phyloP scores from a whole-genome alignment of 2,888 invertebrate genomes.

The Quadroppia sp. region DNA sequence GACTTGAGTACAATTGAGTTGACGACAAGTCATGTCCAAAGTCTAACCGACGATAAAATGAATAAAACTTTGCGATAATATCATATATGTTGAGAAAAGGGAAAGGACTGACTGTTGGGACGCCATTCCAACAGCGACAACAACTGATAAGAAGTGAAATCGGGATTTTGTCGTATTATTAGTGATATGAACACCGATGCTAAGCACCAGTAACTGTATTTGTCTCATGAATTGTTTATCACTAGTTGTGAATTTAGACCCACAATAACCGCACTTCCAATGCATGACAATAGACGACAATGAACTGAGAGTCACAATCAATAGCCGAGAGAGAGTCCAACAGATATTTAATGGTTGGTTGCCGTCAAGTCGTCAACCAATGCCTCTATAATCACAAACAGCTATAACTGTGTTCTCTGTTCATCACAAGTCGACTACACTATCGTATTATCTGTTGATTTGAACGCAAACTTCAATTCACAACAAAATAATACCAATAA shows the following conservation, averaged over 20 bases:
- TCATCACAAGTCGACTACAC: too few relatives aligned
- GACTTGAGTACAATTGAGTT: neutral
- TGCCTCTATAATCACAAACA: too few relatives aligned
- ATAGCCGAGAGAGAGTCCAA: constrained; percentile 1
- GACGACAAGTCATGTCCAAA: constrained; percentile 22
- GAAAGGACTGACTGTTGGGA: constrained; percentile 13
- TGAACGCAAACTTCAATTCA: neutral
- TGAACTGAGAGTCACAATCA: constrained; percentile 22
- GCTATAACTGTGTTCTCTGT: too few relatives aligned
- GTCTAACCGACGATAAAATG: neutral
- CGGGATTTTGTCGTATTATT: neutral
- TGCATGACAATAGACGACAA: constrained; percentile 13
- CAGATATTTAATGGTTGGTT: constrained; percentile 10
- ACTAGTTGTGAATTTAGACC: constrained; percentile 12
- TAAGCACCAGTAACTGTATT: constrained; percentile 23
- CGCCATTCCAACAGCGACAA: constrained; percentile 20
- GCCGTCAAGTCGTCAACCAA: too few relatives aligned
- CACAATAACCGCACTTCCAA: constrained; percentile 21
- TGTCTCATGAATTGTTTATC: constrained; percentile 27
- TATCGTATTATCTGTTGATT: too few relatives aligned
- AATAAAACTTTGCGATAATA: too few relatives aligned
- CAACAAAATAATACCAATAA: neutral
- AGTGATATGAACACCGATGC: constrained; percentile 12
- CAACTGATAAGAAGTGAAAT: constrained; percentile 6
- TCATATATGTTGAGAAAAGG: constrained; percentile 9